These are phyloP conservation scores for Horisme vitalbata DNA, from an alignment of 2,888 invertebrate genomes.

Conservation along the genomic window DNA sequence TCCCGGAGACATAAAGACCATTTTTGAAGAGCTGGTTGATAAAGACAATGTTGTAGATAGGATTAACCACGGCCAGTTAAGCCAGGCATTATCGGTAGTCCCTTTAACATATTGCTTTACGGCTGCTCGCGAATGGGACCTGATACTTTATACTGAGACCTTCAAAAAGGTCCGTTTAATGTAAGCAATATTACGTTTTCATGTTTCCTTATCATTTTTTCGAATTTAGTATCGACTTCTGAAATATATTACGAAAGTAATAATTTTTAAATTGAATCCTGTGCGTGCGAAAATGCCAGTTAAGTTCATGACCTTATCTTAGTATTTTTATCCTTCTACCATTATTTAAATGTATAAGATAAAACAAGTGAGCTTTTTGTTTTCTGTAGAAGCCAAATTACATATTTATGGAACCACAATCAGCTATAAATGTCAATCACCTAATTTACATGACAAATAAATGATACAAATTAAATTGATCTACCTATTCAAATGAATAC, in stretches of 20 bases:
- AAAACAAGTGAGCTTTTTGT: background rate
- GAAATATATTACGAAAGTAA: constrained; percentile 2
- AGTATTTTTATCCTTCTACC: too few species aligned
- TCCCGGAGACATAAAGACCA: constrained; percentile 5
- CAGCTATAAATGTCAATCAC: constrained; percentile 19
- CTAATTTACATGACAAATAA: constrained; percentile 20
- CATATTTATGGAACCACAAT: constrained; percentile 2
- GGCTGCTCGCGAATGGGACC: background rate
- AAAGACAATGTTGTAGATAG: constrained; percentile 7
- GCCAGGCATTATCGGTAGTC: constrained; percentile 20
- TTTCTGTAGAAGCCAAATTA: background rate
- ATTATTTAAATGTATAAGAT: too few species aligned
- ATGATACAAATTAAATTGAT: constrained; percentile 16
- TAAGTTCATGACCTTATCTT: background rate
- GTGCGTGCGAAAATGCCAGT: too few species aligned
- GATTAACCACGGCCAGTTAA: constrained; percentile 12
- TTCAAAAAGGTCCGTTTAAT: background rate
- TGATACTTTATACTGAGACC: constrained; percentile 10
- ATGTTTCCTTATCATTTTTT: constrained; percentile 17
- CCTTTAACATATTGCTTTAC: constrained; percentile 16
- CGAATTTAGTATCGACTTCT: constrained; percentile 4
- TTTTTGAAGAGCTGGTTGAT: constrained; percentile 9
- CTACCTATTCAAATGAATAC: constrained; percentile 12
- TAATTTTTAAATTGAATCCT: too few species aligned
- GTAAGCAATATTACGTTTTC: constrained; percentile 4